Evolutionary conservation across 2,797 vertebrate species (phyloP).

Genomic region (Choloepus didactylus): DNA sequence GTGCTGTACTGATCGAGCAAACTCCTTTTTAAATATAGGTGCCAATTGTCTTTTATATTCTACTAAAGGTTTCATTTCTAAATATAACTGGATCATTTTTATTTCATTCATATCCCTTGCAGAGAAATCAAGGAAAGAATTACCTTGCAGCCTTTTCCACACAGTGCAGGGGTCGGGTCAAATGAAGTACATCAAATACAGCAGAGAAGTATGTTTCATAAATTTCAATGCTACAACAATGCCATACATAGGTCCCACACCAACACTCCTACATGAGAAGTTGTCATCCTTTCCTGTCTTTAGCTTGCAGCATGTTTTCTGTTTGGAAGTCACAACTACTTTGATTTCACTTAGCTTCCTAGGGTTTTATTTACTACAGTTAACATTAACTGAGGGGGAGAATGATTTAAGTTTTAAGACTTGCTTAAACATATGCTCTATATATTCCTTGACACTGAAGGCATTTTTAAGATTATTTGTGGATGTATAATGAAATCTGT

Average conservation of each 20-base stretch:
- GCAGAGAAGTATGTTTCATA: conserved; percentile 73
- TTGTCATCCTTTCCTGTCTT: conserved; percentile 67
- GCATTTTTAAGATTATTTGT: conserved; percentile 43
- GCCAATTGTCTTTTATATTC: conserved; percentile 66
- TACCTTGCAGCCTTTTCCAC: conserved; percentile 78
- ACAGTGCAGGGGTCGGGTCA: conserved; percentile 80
- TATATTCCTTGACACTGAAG: conserved; percentile 37
- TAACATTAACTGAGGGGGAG: not conserved
- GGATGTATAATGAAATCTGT: not conserved
- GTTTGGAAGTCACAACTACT: conserved; percentile 68
- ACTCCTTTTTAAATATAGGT: conserved; percentile 51
- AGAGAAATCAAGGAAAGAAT: conserved; percentile 84
- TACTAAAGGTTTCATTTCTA: conserved; percentile 78
- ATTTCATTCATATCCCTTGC: conserved; percentile 82
- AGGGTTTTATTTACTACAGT: conserved; percentile 53
- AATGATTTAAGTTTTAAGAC: conserved; percentile 58
- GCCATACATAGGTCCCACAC: conserved; percentile 68
- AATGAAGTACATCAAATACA: conserved; percentile 82
- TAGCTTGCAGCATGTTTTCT: conserved; percentile 65
- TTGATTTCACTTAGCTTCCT: conserved; percentile 46
- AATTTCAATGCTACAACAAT: conserved; percentile 81
- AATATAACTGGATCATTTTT: conserved; percentile 80
- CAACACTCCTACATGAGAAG: not conserved
- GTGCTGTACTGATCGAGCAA: not conserved
- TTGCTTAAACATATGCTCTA: not conserved